A percentile compares a stretch with the other conserved stretches of the same genome.
These are phyloP conservation scores for Pimpla rufipes DNA, from an alignment of 2,888 invertebrate species.

Conservation along the genomic window DNA sequence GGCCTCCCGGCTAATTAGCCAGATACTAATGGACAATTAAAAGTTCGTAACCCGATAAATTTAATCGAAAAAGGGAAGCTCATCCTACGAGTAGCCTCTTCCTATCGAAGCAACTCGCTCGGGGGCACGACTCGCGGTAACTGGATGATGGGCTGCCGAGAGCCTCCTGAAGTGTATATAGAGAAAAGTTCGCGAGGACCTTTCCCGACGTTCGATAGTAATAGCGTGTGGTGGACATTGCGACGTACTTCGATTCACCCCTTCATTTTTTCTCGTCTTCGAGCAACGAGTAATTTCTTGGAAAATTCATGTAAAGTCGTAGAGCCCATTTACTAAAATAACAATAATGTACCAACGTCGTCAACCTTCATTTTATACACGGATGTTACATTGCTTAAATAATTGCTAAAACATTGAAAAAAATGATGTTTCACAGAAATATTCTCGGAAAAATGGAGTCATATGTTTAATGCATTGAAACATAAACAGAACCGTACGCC, in stretches of 20 bases:
- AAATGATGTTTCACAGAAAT: too few species aligned
- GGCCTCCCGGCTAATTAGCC: conserved; percentile 71
- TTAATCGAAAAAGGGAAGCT: conserved; percentile 74
- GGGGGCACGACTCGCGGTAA: conserved; percentile 51
- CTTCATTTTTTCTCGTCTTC: conserved; percentile 9
- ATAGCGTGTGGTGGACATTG: conserved; percentile 29
- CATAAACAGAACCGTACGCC: too few species aligned
- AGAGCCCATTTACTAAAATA: not conserved
- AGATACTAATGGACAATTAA: conserved; percentile 77
- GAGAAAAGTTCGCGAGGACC: conserved; percentile 59
- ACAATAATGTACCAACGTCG: too few species aligned
- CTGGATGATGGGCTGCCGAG: conserved; percentile 46
- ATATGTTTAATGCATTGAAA: too few species aligned
- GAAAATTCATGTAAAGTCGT: not conserved
- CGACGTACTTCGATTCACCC: conserved; percentile 4
- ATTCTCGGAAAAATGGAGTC: too few species aligned
- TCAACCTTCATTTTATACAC: too few species aligned
- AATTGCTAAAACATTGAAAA: too few species aligned
- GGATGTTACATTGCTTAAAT: too few species aligned
- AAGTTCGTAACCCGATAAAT: conserved; percentile 77
- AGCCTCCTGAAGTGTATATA: not conserved
- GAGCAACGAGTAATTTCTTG: not conserved
- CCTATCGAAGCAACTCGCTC: conserved; percentile 55
- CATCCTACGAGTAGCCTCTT: conserved; percentile 41
- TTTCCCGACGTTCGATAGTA: conserved; percentile 43